Conservation (phyloP, 2,113 vertebrate genomes). For the Mormyrus lacerda region DNA sequence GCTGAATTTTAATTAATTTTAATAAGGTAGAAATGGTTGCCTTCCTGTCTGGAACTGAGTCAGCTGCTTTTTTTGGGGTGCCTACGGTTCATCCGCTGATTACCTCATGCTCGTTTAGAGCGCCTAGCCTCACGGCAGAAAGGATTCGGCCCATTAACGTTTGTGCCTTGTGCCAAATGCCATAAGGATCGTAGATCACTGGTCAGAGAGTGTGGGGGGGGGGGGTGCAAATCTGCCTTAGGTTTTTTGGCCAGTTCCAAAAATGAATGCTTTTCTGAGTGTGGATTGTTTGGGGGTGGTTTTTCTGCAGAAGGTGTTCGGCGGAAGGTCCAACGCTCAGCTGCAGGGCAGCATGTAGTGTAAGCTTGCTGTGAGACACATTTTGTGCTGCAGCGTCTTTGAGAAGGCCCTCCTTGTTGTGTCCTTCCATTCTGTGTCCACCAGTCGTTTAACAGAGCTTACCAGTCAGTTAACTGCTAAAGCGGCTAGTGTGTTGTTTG, state of each 20-base stretch:
- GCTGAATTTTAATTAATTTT: not conserved
- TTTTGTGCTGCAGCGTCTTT: not conserved
- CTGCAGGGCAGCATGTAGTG: not conserved
- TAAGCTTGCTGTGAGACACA: not conserved
- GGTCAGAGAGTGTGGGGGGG: not conserved
- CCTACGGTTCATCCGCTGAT: not conserved
- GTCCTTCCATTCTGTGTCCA: not conserved
- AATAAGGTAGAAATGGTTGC: not conserved
- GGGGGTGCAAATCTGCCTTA: not conserved
- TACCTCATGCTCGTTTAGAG: not conserved
- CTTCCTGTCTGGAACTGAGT: not conserved
- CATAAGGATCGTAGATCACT: not conserved
- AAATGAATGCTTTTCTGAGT: too few relatives aligned
- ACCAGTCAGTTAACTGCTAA: not conserved
- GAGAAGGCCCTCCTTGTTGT: not conserved
- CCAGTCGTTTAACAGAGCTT: not conserved
- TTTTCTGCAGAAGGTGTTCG: not conserved
- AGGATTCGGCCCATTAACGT: not conserved
- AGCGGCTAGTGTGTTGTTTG: not conserved
- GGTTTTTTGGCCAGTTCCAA: not conserved
- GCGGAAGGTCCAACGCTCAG: not conserved
- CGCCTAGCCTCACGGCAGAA: not conserved
- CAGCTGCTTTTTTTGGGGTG: not conserved
- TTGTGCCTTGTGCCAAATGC: not conserved
- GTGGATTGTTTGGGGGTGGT: not conserved